Evolutionary conservation across 2,888 invertebrate genomes (phyloP).

Genomic region (Brachyptera putata): DNA sequence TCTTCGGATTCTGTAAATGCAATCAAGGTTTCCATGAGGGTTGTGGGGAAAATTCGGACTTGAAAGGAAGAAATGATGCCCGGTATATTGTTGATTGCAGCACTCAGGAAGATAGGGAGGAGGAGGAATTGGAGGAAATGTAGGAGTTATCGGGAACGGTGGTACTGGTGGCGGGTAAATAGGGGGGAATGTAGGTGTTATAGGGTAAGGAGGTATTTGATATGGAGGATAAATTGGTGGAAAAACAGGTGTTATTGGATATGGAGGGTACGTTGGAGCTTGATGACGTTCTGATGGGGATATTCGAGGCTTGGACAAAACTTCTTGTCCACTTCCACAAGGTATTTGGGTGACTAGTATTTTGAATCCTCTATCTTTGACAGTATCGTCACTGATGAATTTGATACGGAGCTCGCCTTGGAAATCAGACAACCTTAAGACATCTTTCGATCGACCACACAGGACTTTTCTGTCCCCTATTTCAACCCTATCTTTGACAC

Average conservation of each 20-base stretch:
- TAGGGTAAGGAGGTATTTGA: not conserved
- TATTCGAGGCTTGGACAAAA: conserved; percentile 10
- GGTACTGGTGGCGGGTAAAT: conserved; percentile 15
- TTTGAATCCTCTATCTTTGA: conserved; percentile 47
- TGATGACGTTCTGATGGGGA: conserved; percentile 4
- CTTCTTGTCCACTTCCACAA: too few species aligned
- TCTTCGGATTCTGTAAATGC: conserved; percentile 50
- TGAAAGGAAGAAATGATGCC: conserved; percentile 39
- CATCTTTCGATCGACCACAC: conserved; percentile 50
- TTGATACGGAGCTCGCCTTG: conserved; percentile 48
- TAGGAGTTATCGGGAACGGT: conserved; percentile 12
- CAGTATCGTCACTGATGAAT: conserved; percentile 46
- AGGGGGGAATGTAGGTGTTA: not conserved
- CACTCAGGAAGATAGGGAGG: conserved; percentile 33
- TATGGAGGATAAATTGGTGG: not conserved
- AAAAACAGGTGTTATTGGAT: conserved; percentile 1
- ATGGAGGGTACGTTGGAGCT: conserved; percentile 2
- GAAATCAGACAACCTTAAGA: conserved; percentile 47
- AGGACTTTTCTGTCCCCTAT: conserved; percentile 48
- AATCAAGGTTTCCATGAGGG: conserved; percentile 45
- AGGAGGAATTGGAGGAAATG: conserved; percentile 22
- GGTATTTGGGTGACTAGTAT: conserved; percentile 51
- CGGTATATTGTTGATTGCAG: conserved; percentile 35
- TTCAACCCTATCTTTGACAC: conserved; percentile 50
- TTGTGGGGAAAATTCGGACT: conserved; percentile 56